Evolutionary conservation across 2,797 vertebrate genomes (phyloP).

Genomic region (Emys orbicularis): DNA sequence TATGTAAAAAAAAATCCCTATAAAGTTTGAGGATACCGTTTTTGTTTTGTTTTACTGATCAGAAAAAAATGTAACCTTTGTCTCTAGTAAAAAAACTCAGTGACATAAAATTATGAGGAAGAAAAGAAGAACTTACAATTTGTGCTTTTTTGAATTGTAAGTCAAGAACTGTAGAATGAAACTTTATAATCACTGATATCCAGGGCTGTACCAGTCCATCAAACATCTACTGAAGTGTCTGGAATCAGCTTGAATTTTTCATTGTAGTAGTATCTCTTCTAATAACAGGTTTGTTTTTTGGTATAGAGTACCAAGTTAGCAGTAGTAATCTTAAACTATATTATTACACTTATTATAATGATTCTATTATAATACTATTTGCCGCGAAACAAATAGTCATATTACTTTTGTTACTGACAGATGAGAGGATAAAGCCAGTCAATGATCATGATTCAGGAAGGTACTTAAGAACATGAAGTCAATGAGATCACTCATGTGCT

Average conservation of each 20-base stretch:
- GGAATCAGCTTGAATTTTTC: neutral
- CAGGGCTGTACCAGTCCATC: neutral
- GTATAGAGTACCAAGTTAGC: constrained; percentile 7
- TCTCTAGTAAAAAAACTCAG: neutral
- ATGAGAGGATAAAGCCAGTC: neutral
- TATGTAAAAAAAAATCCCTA: constrained; percentile 58
- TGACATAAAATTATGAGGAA: constrained; percentile 1
- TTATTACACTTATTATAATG: neutral
- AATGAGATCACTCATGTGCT: neutral
- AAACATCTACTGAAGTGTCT: neutral
- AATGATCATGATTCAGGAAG: neutral
- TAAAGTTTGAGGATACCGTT: neutral
- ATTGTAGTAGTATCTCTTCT: neutral
- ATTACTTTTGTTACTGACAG: constrained; percentile 7
- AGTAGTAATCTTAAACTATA: neutral
- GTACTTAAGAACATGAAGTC: neutral
- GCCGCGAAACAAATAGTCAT: neutral
- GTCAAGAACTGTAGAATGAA: neutral
- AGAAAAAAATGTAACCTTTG: neutral
- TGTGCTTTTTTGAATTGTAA: constrained; percentile 2
- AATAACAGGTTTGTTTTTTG: neutral
- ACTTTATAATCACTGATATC: neutral
- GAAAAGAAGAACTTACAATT: neutral
- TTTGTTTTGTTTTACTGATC: constrained; percentile 32
- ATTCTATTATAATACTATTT: neutral